Base-by-base conservation (phyloP, 2,797 vertebrate species). In the Gadopsis marmoratus region DNA sequence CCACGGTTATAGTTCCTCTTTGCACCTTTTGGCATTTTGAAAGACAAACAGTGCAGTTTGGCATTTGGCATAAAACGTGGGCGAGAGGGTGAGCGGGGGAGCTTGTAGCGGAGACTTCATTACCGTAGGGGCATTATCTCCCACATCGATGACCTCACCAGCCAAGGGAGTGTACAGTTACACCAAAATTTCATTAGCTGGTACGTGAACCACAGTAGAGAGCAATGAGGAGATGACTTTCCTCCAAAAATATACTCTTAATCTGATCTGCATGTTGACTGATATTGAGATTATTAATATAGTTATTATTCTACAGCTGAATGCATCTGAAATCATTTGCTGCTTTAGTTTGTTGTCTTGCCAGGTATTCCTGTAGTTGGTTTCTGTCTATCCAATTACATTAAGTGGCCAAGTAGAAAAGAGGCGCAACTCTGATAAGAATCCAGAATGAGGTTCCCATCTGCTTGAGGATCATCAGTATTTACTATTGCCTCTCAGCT, bases 401-500 rank as follows among this genome's bases (percentile, higher is more conserved):
- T 56, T 35, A 76, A 79, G 61, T 59, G 68, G 55, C 23, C 26
- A 45, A 77, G 56, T 35, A 79, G 9, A 70, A 67, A 61, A 65
- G 45, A 74, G 64, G 69, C 10, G 4, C 51, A 23, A 43, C 71
- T 78, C 31, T 65, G 63, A 84, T 69, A 78, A 68, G 65, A 11
- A 82, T 64, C 69, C 66, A 64, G 41, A 62, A 82, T 73, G 75
- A 87, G 56, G 64, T 76, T 82, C 73, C 84, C 81, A 85, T 92
- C 89, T 91, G 90, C 70, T 81, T 55, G 71, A 64, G 74, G 51
- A 65, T 87, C 74, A 83, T 76, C 74, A 56, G 58, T 91, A 79
- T 92, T 92, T 89, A 89, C 83, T 76, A 29, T 82, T 78, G 77
- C 81, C 81, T 74, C 78, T 80, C 78, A 79, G 88, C 71, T 91